Percentiles rank a stretch among this genome's conserved stretches.
phyloP scores from a whole-genome alignment of 2,888 invertebrate species.

The Drosophila colorata region DNA sequence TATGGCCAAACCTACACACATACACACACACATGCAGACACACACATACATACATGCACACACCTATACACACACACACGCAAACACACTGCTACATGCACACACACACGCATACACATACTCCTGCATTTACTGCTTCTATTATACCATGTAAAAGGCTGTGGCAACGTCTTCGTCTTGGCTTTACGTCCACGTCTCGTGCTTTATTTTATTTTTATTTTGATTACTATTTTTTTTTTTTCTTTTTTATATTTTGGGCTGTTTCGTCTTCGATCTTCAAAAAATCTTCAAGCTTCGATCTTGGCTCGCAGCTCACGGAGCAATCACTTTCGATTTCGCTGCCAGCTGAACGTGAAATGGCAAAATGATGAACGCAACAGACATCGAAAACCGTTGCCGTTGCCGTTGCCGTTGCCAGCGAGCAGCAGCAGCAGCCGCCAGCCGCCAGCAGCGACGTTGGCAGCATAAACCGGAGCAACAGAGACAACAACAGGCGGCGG shows the following conservation, averaged over 20 bases:
- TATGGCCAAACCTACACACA: constrained; percentile 40
- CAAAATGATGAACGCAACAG: constrained; percentile 83
- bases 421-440: constrained; percentile 28
- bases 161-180: constrained; percentile 21
- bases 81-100: background rate
- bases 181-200: constrained; percentile 3
- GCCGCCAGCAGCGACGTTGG: constrained; percentile 17
- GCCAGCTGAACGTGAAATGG: constrained; percentile 84
- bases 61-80: background rate
- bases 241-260: constrained; percentile 17
- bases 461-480: constrained; percentile 39
- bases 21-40: constrained; percentile 9
- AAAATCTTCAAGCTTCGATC: constrained; percentile 41
- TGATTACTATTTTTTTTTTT: background rate
- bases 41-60: constrained; percentile 6
- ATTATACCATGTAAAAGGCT: constrained; percentile 40
- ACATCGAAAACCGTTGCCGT: constrained; percentile 77
- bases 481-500: constrained; percentile 20
- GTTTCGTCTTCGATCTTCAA: constrained; percentile 31
- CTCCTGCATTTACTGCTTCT: constrained; percentile 9
- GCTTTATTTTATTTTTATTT: constrained; percentile 8
- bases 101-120: constrained; percentile 12
- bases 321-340: constrained; percentile 85
- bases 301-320: constrained; percentile 76
- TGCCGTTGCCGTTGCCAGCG: constrained; percentile 36